These are phyloP conservation scores for human (Homo sapiens) DNA, from an alignment of 2,113 vertebrate species.

Conservation along the genomic window GRCh38 chr5:107055001-107055500, in stretches of 20 bases:
- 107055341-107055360: neutral
- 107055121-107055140: neutral
- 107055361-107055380: neutral
- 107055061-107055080: neutral
- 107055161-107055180: neutral
- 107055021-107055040: neutral
- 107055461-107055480: neutral
- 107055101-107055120: neutral
- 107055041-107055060: neutral
- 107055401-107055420: neutral
- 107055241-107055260: neutral
- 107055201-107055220: neutral
- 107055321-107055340: neutral
- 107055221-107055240: neutral
- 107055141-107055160: neutral
- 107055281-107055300: neutral
- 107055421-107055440: neutral
- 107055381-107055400: neutral
- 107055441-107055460: neutral
- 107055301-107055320: fast-evolving
- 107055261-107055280: neutral
- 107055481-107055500: neutral
- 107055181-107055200: neutral
- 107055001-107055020: neutral
- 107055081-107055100: neutral